phyloP scores from a whole-genome alignment of 2,113 vertebrate genomes.

The Abramis brama region DNA sequence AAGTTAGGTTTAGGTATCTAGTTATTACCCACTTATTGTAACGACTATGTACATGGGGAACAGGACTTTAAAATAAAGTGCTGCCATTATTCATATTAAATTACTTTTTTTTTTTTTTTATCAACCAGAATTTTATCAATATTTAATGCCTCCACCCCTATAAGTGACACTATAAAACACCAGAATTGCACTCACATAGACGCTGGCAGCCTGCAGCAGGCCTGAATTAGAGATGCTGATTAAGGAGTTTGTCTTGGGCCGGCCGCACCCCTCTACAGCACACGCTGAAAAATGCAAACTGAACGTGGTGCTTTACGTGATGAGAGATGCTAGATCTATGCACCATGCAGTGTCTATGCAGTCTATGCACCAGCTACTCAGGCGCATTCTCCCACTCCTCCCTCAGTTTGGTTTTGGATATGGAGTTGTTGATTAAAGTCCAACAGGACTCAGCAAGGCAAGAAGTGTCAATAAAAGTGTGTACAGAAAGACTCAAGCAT shows the following conservation, averaged over 20 bases:
- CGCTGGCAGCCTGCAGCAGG: not conserved
- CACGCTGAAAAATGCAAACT: slow-evolving; percentile 37
- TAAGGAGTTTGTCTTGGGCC: slow-evolving; percentile 37
- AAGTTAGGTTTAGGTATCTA: too few species aligned
- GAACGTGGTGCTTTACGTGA: slow-evolving; percentile 22
- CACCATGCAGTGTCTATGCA: not conserved
- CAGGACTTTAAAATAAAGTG: too few species aligned
- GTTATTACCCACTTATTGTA: too few species aligned
- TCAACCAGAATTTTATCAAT: not conserved
- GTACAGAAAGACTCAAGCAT: slow-evolving; percentile 7
- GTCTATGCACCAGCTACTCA: slow-evolving; percentile 8
- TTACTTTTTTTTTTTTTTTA: not conserved
- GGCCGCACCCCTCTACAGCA: not conserved
- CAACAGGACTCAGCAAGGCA: not conserved
- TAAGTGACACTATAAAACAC: slow-evolving; percentile 2
- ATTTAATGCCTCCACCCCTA: not conserved
- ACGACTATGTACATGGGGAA: too few species aligned
- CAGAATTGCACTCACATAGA: slow-evolving; percentile 28
- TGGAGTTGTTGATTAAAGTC: not conserved
- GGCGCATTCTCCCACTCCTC: not conserved
- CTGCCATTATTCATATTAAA: not conserved
- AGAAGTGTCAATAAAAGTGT: slow-evolving; percentile 25
- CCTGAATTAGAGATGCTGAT: slow-evolving; percentile 43
- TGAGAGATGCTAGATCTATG: slow-evolving; percentile 12
- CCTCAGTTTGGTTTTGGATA: slow-evolving; percentile 14